Evolutionary conservation across 2,797 vertebrate genomes (phyloP).

Genomic region (Margarornis squamiger): DNA sequence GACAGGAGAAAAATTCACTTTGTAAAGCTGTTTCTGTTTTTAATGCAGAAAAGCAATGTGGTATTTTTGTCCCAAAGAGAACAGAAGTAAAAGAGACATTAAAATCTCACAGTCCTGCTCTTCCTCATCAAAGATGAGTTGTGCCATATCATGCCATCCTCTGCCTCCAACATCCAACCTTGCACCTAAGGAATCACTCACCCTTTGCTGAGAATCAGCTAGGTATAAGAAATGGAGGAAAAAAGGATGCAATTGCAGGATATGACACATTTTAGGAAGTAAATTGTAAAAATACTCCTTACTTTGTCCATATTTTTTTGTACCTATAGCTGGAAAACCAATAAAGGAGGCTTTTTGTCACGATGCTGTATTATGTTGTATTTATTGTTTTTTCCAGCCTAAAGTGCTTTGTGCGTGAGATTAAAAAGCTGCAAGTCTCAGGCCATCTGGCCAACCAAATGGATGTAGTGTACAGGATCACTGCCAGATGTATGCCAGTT

Average conservation of each 20-base stretch:
- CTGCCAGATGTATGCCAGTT: conserved; percentile 84
- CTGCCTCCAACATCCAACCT: not conserved
- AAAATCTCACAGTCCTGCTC: not conserved
- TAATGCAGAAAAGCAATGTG: not conserved
- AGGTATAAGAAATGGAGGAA: conserved; percentile 35
- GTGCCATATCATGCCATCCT: not conserved
- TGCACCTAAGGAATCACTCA: conserved; percentile 25
- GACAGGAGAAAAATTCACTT: not conserved
- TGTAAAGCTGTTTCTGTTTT: not conserved
- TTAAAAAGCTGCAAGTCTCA: conserved; percentile 87
- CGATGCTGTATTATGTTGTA: conserved; percentile 56
- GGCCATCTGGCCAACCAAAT: conserved; percentile 87
- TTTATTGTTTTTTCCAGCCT: conserved; percentile 79
- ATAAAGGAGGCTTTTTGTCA: conserved; percentile 51
- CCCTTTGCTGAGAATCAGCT: conserved; percentile 7
- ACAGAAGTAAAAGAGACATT: not conserved
- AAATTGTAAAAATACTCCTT: not conserved
- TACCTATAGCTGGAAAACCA: conserved; percentile 46
- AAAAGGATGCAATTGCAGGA: not conserved
- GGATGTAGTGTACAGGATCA: conserved; percentile 78
- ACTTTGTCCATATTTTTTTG: not conserved
- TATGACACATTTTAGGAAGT: not conserved
- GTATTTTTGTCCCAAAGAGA: not conserved
- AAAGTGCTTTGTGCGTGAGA: conserved; percentile 82
- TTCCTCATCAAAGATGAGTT: not conserved